phyloP scores from a whole-genome alignment of 2,888 invertebrate species.

The Tribolium freemani region DNA sequence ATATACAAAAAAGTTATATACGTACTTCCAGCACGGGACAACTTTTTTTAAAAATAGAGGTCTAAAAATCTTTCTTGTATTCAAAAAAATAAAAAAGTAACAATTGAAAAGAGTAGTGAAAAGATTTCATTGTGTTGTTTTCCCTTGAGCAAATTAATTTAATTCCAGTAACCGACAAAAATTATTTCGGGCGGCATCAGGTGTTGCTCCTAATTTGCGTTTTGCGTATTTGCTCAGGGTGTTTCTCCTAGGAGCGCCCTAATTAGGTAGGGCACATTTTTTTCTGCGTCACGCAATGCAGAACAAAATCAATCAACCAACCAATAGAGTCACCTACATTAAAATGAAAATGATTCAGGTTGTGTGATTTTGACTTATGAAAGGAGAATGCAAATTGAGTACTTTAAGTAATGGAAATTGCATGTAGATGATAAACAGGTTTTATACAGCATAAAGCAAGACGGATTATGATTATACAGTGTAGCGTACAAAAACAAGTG shows the following conservation, averaged over 20 bases:
- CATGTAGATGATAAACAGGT: background rate
- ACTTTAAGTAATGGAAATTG: background rate
- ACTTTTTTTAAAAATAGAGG: no score
- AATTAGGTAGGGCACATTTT: constrained; percentile 10
- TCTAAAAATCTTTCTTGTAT: no score
- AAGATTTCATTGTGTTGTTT: no score
- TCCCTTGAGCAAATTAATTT: background rate
- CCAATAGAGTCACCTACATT: background rate
- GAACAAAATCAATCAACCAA: constrained; percentile 6
- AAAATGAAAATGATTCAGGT: background rate
- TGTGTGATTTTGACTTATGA: background rate
- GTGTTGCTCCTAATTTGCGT: background rate
- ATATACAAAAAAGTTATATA: no score
- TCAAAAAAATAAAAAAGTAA: no score
- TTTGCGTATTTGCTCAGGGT: background rate
- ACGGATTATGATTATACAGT: background rate
- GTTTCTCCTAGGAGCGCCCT: constrained; percentile 9
- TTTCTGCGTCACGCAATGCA: constrained; percentile 20
- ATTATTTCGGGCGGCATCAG: background rate
- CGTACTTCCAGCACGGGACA: no score
- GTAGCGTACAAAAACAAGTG: background rate
- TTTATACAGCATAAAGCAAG: background rate
- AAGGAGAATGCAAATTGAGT: background rate
- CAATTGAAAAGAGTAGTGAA: no score
- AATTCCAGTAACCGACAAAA: background rate